A percentile compares a stretch with the other conserved stretches of the same genome.
Evolutionary conservation across 2,797 vertebrate species (phyloP).

Genomic region (Antennarius maculatus): DNA sequence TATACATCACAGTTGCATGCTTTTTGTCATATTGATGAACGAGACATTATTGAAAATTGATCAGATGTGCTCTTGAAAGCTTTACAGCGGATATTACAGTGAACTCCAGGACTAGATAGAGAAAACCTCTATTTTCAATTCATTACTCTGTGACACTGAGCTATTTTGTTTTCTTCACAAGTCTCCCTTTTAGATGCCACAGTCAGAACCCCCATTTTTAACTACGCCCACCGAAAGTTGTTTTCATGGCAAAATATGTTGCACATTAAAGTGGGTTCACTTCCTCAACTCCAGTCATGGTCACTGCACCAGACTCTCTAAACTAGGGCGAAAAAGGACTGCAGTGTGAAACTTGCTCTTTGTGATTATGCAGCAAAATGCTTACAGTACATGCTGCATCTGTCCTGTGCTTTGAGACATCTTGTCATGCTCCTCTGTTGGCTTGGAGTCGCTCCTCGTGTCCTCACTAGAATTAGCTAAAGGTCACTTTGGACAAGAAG

Average conservation of each 20-base stretch:
- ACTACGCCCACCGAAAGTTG: not conserved
- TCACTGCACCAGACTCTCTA: constrained; percentile 33
- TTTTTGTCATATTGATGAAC: not conserved
- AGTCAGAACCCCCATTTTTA: not conserved
- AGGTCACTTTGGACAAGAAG: constrained; percentile 38
- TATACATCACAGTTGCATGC: no score
- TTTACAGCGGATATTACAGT: not conserved
- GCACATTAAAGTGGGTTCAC: not conserved
- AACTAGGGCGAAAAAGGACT: constrained; percentile 52
- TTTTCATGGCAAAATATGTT: not conserved
- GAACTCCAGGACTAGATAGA: constrained; percentile 16
- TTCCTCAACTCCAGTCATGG: not conserved
- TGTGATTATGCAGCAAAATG: constrained; percentile 44
- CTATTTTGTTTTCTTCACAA: constrained; percentile 7
- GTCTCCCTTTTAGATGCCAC: no score
- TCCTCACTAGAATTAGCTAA: constrained; percentile 54
- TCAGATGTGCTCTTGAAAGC: not conserved
- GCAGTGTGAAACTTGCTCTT: constrained; percentile 32
- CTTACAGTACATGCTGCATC: constrained; percentile 11
- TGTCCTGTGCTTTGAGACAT: constrained; percentile 42
- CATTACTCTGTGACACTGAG: constrained; percentile 1
- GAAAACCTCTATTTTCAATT: constrained; percentile 31
- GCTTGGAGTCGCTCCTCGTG: constrained; percentile 37
- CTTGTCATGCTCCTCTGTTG: constrained; percentile 37
- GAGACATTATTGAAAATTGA: not conserved